Base-by-base conservation (phyloP, 2,797 vertebrate species). In the Myotis vivesi region DNA sequence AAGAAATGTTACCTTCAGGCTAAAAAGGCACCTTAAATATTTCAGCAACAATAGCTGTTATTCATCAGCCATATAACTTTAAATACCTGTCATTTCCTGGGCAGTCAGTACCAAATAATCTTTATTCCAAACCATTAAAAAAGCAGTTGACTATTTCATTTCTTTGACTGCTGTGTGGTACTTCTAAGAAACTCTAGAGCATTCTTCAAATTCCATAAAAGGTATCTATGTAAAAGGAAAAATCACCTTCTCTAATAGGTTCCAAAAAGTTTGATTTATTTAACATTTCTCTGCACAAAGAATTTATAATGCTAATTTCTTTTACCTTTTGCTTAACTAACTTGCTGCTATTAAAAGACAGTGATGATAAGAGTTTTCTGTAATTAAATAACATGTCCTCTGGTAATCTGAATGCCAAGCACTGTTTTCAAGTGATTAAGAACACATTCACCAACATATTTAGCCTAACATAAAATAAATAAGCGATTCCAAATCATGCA, bases 241-340 rank as follows among this genome's bases (percentile, higher is more conserved):
- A 94, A 77, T 28, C 53, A 91, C 20, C 46, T 49, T 68, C 51
- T 92, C 64, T 80, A 92, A 87, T 0, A 89, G 4, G 38, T 49
- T 96, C 68, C 15, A 88, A 96, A 96, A 2, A 7, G 28, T 81
- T 93, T 87, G 19, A 84, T 84, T 92, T 62, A 87, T 91, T 84
- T 22, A 96, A 64, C 30, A 97, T 94, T 96, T 51, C 22, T 93
- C 68, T 92, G 20, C 64, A 96, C 25, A 95, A 89, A 95, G 41
- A 87, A 64, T 57, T 23, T 91, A 72, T 22, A 94, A 88, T 3
- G 5, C 20, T 87, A 95, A 83, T 3, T 62, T 46, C 46, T 95
- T 93, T 72, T 92, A 51, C 53, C 86, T 95, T 76, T 69, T 95
- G 80, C 17, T 92, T 59, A 96, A 84, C 80, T 73, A 93, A 87